Evolutionary conservation across 2,797 vertebrate species (phyloP).

Genomic region (Tarsius wallacei): DNA sequence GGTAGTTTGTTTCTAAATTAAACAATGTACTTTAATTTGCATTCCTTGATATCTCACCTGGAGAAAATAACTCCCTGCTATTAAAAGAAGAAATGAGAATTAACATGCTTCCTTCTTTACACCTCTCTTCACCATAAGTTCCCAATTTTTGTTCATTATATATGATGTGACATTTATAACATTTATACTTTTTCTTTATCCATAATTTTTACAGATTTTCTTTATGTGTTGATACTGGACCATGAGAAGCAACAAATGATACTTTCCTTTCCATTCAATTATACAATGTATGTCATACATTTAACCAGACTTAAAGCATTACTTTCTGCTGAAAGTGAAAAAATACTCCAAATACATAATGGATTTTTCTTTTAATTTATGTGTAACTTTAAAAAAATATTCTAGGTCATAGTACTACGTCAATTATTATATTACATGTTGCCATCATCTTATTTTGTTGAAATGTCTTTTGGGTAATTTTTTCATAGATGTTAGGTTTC

Average conservation of each 20-base stretch:
- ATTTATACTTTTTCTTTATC: not conserved
- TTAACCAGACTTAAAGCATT: not conserved
- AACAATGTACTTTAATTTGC: not conserved
- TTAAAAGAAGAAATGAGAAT: constrained; percentile 19
- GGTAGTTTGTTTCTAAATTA: not conserved
- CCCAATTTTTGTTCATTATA: not conserved
- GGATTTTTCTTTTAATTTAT: not conserved
- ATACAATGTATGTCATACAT: not conserved
- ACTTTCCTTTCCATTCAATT: not conserved
- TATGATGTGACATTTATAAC: not conserved
- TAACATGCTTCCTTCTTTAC: constrained; percentile 4
- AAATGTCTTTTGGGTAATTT: constrained; percentile 8
- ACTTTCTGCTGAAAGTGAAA: not conserved
- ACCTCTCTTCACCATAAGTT: not conserved
- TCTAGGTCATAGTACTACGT: not conserved
- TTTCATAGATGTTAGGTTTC: not conserved
- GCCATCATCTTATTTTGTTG: constrained; percentile 14
- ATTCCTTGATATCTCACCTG: not conserved
- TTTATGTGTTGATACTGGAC: not conserved
- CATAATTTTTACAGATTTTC: not conserved
- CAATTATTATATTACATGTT: not conserved
- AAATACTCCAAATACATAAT: not conserved
- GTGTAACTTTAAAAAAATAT: not conserved
- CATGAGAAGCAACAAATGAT: not conserved
- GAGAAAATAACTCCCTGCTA: constrained; percentile 13